A percentile compares a stretch with the other conserved stretches of the same genome.
Conservation (phyloP, 1,140 invertebrate species). For the Drosophila chauvacae region DNA sequence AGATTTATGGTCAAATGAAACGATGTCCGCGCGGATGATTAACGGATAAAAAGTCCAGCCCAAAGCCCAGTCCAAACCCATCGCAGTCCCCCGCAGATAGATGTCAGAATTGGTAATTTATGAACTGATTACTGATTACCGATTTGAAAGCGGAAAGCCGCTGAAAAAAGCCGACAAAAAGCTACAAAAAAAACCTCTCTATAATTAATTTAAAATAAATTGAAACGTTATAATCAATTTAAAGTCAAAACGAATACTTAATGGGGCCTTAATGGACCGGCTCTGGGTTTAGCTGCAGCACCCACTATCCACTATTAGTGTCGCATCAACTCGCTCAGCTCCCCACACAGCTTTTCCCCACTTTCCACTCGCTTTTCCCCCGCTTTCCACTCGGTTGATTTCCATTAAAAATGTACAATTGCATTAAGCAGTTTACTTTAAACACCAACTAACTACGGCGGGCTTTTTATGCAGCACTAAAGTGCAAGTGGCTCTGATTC, state of each 20-base stretch:
- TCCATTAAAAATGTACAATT: constrained; percentile 33
- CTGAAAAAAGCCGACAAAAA: background rate
- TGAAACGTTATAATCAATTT: constrained; percentile 32
- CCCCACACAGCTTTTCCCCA: too few species aligned
- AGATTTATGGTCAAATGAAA: constrained; percentile 25
- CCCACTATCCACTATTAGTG: constrained; percentile 12
- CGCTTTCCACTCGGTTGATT: constrained; percentile 4
- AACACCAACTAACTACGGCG: background rate
- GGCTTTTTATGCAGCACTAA: constrained; percentile 1
- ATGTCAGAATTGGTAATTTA: constrained; percentile 31
- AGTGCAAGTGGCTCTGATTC: constrained; percentile 3
- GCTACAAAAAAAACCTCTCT: background rate
- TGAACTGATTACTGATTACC: constrained; percentile 35
- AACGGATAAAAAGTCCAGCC: background rate
- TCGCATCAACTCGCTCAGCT: background rate
- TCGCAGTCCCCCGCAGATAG: background rate
- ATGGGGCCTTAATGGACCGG: constrained; percentile 15
- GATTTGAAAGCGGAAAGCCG: constrained; percentile 1
- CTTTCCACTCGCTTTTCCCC: background rate
- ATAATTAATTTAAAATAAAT: constrained; percentile 23
- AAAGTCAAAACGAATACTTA: constrained; percentile 26
- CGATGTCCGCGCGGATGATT: constrained; percentile 20
- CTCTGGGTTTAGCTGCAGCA: background rate
- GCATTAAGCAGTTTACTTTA: constrained; percentile 29
- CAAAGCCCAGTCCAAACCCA: background rate